Evolutionary conservation across 2,113 vertebrate species (phyloP), one percentile per base, ranked within the genome.

Genomic region (Seriola quinqueradiata): DNA sequence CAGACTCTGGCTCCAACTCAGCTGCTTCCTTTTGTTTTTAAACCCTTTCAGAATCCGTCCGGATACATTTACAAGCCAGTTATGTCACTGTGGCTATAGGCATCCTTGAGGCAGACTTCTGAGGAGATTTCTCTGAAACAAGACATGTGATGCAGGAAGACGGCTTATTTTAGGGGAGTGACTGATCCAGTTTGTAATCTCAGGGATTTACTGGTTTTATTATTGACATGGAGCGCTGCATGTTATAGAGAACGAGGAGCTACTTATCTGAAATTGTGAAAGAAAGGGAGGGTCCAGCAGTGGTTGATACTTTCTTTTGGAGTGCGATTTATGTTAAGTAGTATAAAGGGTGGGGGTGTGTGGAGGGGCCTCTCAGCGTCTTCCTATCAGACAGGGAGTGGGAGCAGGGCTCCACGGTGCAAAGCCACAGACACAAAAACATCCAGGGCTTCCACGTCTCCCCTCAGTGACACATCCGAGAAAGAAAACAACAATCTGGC

Each of bases 101-200:
- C 28, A 8, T 75, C 60, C 32, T 61, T 21, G 50, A 21, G 70
- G 54, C 5, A 0, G 19, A 48, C 6, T 32, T 59, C n/a, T 13
- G 0, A 25, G 57, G 73, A 81, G 28, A 64, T 63, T 84, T 68
- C 48, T 65, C 38, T 64, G 6, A 79, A 70, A 70, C 38, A n/a
- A 69, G 79, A 82, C 55, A 25, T 69, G 75, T 8, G 4, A 69
- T 54, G 46, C 46, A 42, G 25, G 59, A 72, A 74, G 58, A 74
- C 21, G 8, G 19, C 60, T 81, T 36, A 73, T 73, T 85, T 78
- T 59, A 32, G 48, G 42, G 44, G 70, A 76, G 38, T 42, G 80
- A 79, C 80, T 82, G 64, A 85, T 90, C 74, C 70, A 38, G 68
- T 52, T 84, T 72, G 55, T 82, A 82, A 83, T 88, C 81, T 79